Percentiles rank a stretch among this genome's conserved stretches.
phyloP scores from a whole-genome alignment of 1,140 invertebrate species.

The Sycophila sp. region DNA sequence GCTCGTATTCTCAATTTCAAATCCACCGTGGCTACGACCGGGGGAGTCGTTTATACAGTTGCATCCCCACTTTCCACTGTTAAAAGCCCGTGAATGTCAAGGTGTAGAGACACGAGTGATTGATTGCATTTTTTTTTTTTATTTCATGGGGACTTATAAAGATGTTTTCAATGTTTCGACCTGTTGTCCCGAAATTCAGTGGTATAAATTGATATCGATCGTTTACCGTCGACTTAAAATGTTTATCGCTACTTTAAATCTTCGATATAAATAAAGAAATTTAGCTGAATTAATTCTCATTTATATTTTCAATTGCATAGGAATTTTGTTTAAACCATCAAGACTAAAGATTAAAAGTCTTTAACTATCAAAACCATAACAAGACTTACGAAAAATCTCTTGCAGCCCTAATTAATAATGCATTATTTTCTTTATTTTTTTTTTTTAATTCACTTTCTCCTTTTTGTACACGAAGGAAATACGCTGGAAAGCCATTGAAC shows the following conservation, averaged over 20 bases:
- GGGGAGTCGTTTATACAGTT: not conserved
- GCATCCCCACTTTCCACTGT: not conserved
- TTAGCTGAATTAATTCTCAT: too few species aligned
- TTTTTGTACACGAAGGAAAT: not conserved
- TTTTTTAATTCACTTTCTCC: not conserved
- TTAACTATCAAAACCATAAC: too few species aligned
- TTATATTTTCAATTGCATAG: too few species aligned
- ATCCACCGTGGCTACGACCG: too few species aligned
- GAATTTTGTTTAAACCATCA: too few species aligned
- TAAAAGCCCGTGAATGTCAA: conserved; percentile 14
- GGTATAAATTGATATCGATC: not conserved
- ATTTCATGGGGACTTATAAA: not conserved
- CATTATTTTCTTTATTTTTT: conserved; percentile 7
- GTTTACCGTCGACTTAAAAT: not conserved
- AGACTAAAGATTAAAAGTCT: too few species aligned
- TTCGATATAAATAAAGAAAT: too few species aligned
- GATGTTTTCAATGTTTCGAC: too few species aligned
- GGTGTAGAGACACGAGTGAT: not conserved
- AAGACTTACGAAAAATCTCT: too few species aligned
- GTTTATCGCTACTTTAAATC: too few species aligned
- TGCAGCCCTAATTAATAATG: too few species aligned
- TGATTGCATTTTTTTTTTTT: not conserved
- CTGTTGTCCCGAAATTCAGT: too few species aligned
- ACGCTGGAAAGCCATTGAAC: not conserved
- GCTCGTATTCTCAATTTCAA: not conserved